Conservation (phyloP, 2,888 invertebrate genomes). For the Malthinus seriepunctatus region DNA sequence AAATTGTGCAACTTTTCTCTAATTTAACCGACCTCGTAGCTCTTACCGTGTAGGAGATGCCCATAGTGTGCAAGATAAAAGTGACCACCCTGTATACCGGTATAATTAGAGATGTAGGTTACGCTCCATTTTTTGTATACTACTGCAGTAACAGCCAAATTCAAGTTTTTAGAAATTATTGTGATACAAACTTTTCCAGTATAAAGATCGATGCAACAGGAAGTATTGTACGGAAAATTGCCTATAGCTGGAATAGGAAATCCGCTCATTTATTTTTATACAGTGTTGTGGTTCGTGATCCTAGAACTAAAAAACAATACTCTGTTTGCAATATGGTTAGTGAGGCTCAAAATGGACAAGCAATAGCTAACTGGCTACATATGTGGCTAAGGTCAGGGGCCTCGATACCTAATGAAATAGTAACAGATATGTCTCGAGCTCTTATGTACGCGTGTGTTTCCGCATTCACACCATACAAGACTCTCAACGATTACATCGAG, state of each 20-base stretch:
- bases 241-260: background rate
- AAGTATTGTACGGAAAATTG: background rate
- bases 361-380: conserved; percentile 8
- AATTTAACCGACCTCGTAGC: too few relatives aligned
- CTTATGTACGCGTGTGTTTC: conserved; percentile 13
- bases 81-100: too few relatives aligned
- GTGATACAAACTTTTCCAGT: background rate
- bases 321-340: conserved; percentile 9
- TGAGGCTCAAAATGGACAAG: conserved; percentile 5
- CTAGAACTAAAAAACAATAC: background rate
- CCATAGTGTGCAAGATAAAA: too few relatives aligned
- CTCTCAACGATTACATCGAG: conserved; percentile 1
- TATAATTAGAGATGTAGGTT: too few relatives aligned
- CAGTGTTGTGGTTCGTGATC: background rate
- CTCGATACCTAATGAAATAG: conserved; percentile 9
- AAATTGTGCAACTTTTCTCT: too few relatives aligned
- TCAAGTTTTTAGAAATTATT: conserved; percentile 9
- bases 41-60: too few relatives aligned
- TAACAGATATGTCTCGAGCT: conserved; percentile 12
- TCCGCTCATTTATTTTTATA: background rate
- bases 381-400: conserved; percentile 1
- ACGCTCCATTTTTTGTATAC: conserved; percentile 6
- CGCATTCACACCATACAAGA: conserved; percentile 13
- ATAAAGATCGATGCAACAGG: background rate
- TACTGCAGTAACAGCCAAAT: conserved; percentile 14